These are phyloP conservation scores for Natator depressus DNA, from an alignment of 2,113 vertebrate genomes.

Conservation along the genomic window DNA sequence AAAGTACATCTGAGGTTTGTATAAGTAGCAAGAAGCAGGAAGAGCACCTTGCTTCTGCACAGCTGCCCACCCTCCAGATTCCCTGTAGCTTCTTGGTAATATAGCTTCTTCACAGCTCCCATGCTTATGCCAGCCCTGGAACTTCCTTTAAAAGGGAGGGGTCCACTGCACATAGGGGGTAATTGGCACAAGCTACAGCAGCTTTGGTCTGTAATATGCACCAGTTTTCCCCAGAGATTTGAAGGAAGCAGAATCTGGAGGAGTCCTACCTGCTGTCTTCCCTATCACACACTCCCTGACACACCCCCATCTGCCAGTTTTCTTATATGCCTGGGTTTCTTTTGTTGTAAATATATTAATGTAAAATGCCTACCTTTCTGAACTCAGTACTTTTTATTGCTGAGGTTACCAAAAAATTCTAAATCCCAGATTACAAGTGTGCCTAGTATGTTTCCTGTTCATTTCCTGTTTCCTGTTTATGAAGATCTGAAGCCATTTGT, in stretches of 20 bases:
- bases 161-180: fast-evolving
- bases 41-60: fast-evolving
- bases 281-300: constrained; percentile 58
- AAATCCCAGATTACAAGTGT: constrained; percentile 43
- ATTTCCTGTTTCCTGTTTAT: too few species aligned
- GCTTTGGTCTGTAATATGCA: background rate
- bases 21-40: background rate
- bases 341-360: constrained; percentile 49
- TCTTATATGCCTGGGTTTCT: constrained; percentile 58
- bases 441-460: background rate
- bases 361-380: constrained; percentile 58
- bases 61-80: background rate
- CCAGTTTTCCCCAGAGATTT: fast-evolving
- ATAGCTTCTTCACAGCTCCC: background rate
- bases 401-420: background rate
- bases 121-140: background rate
- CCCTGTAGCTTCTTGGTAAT: background rate
- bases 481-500: background rate
- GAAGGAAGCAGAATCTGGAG: constrained; percentile 4
- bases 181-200: background rate
- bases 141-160: fast-evolving
- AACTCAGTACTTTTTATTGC: background rate
- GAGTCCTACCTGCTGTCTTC: constrained; percentile 17
- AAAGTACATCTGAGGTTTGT: background rate
- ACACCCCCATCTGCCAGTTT: constrained; percentile 32